Base-by-base conservation (phyloP, 2,888 invertebrate species). In the Tetramorium bicarinatum region DNA sequence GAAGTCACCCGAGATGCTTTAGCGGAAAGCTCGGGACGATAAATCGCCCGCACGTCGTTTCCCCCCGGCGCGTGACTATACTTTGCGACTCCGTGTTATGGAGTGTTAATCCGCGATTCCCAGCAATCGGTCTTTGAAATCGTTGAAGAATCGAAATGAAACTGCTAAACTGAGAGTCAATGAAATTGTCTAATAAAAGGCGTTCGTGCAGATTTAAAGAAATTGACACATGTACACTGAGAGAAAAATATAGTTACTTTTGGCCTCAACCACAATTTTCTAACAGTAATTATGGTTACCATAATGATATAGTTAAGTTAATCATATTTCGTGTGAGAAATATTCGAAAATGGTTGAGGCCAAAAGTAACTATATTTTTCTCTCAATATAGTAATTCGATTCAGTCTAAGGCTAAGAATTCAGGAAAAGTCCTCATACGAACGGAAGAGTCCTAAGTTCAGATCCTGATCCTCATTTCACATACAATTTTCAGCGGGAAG, bases 1-100 rank as follows among this genome's bases (percentile, higher is more conserved):
- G 93, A 94, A 94, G 93, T 94, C 92, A 91, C 89, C 88, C 90
- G 86, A 91, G 93, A 93, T 93, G 93, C 91, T 92, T 90, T 91
- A 93, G 93, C 92, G 93, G 92, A 92, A 93, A 92, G 89, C 90
- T 85, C 85, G 82, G 83, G 84, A 91, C 93, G 92, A 93, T 94
- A 93, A 92, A 93, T 93, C 90, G 82, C 61, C 74, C 64, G 41
- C 66, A 38, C 74, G 61, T 34, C 29, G 75, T 56, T 71, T 49
- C 47, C 79, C 69, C 44, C 15, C 62, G 74, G 71, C 25, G 79
- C 72, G 79, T 72, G 79, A 80, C 72, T 71, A 25, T 71, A 56
- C 72, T 18, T 47, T 25, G 21, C 71, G 47, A 59, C 59, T 66
- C 34, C 49, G 38, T 71, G 44, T 52, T 59, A 47, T 79, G 13